phyloP scores from a whole-genome alignment of 1,140 invertebrate species.

The Drosophila simulans region DNA sequence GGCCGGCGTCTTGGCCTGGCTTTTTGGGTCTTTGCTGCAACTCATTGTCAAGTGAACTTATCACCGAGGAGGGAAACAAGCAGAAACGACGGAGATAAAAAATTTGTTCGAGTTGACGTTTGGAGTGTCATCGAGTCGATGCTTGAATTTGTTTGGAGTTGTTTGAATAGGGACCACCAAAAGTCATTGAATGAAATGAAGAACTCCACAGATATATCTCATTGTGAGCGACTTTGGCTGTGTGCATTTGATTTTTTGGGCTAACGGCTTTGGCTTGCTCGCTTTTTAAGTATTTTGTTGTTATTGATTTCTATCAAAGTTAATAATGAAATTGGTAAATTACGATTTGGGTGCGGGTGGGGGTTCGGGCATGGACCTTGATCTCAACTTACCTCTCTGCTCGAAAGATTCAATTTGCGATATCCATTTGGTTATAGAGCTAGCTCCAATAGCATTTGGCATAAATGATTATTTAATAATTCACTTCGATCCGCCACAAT shows the following conservation, averaged over 20 bases:
- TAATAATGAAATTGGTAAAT: constrained; percentile 82
- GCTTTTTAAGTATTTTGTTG: constrained; percentile 79
- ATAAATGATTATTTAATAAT: constrained; percentile 62
- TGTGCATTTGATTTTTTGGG: constrained; percentile 10
- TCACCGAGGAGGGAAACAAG: constrained; percentile 53
- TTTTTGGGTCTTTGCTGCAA: constrained; percentile 76
- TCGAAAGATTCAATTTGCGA: constrained; percentile 77
- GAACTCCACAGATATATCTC: constrained; percentile 72
- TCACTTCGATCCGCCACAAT: constrained; percentile 58
- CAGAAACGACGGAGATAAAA: constrained; percentile 27
- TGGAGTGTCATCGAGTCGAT: constrained; percentile 76
- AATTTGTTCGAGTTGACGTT: constrained; percentile 81
- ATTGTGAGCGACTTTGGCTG: constrained; percentile 22
- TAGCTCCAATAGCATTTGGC: constrained; percentile 37
- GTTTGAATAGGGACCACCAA: constrained; percentile 83
- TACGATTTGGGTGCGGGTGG: constrained; percentile 62
- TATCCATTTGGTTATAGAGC: constrained; percentile 68
- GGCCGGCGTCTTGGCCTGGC: constrained; percentile 46
- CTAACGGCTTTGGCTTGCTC: constrained; percentile 49
- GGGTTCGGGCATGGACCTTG: constrained; percentile 45
- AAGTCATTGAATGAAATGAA: constrained; percentile 83
- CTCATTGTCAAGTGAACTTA: constrained; percentile 83
- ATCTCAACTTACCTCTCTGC: constrained; percentile 64
- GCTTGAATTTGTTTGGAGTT: constrained; percentile 81
- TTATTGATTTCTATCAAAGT: constrained; percentile 80